Base-by-base conservation (phyloP, 2,797 vertebrate genomes). In the Champsocephalus esox region DNA sequence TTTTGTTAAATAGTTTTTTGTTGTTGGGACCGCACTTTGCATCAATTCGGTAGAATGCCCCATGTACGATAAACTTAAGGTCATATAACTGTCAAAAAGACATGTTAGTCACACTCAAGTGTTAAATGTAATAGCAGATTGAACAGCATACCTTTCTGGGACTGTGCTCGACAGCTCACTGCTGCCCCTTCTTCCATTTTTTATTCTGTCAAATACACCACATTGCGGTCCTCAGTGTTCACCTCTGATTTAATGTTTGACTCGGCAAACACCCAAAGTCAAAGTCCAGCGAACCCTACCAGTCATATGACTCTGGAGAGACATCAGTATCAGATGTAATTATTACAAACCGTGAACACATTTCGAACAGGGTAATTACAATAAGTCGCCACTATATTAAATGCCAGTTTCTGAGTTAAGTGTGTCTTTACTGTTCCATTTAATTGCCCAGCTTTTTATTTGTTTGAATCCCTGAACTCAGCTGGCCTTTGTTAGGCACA, bases 271-370 rank as follows among this genome's bases (percentile, higher is more conserved):
- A 28, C 5, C 28, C 28, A 28, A 28, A 59, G 55, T 73, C 79
- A 81, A 87, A 87, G 80, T 87, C 55, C 78, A 58, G 51, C n/a
- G 44, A n/a, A 9, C 56, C 3, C 44, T 7, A 12, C 48, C n/a
- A 11, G 34, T 66, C 17, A 28, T 49, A 7, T 14, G 44, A 34
- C 46, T 49, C 12, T 51, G 56, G 10, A 55, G 19, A 60, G 34
- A 48, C 51, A 56, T 50, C 43, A 41, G 44, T 54, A 56, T 50
- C 43, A 32, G 44, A 51, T 54, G 9, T 34, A 21, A 59, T 75
- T 8, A 73, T 34, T 52, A 59, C 13, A 64, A 38, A 28, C 28
- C 28, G 28, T 51, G 11, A 19, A 16, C 38, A 65, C 10, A 51
- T 55, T 3, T 28, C 60, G 0, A 66, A 34, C 24, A 4, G n/a